phyloP scores from a whole-genome alignment of 1,140 invertebrate genomes.

The Pollicipes pollicipes region DNA sequence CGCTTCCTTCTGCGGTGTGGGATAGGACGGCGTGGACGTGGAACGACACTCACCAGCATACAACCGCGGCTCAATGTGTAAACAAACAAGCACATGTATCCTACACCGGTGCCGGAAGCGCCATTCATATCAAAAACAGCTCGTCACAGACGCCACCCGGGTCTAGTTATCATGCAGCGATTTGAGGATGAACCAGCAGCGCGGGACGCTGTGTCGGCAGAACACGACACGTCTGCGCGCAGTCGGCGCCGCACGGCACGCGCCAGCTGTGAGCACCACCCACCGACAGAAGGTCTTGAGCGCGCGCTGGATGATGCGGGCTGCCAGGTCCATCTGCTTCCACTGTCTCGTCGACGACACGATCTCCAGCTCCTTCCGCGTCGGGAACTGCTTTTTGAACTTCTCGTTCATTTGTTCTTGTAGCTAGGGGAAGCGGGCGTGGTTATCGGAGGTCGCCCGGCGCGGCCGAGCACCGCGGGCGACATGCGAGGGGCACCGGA shows the following conservation, averaged over 20 bases:
- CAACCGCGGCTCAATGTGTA: too few relatives aligned
- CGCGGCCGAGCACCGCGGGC: too few relatives aligned
- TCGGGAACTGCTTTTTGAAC: conserved; percentile 91
- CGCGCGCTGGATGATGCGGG: conserved; percentile 61
- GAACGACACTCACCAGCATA: too few relatives aligned
- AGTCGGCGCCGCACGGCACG: not conserved
- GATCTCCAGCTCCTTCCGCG: conserved; percentile 76
- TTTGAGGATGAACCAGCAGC: not conserved
- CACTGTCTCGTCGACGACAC: conserved; percentile 85
- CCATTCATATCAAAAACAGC: too few relatives aligned
- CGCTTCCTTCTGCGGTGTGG: too few relatives aligned
- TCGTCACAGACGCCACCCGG: conserved; percentile 3
- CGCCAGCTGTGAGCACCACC: conserved; percentile 25
- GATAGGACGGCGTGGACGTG: too few relatives aligned
- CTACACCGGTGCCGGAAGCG: too few relatives aligned
- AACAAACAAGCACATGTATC: too few relatives aligned
- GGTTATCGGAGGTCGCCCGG: too few relatives aligned
- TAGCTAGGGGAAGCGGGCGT: not conserved
- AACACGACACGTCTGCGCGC: not conserved
- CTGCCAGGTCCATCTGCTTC: conserved; percentile 87
- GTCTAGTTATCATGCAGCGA: conserved; percentile 5
- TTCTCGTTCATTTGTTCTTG: conserved; percentile 81
- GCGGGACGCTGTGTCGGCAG: not conserved
- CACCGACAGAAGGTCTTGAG: conserved; percentile 59
- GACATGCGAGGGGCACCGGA: not conserved